phyloP scores from a whole-genome alignment of 1,140 invertebrate genomes.

The Geopemphigus sp. region DNA sequence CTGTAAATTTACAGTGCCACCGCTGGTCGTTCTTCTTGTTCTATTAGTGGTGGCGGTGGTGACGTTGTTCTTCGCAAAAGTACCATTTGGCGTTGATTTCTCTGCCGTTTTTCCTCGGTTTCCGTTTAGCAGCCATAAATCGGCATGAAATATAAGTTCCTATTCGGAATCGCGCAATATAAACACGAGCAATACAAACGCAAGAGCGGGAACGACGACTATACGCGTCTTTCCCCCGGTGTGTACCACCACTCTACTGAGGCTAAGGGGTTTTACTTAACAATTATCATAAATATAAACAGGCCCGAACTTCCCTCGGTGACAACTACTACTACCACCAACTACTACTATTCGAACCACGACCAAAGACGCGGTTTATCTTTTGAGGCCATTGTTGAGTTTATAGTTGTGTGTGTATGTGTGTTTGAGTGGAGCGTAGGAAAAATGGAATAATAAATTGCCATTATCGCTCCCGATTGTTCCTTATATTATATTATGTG shows the following conservation, averaged over 20 bases:
- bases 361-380: slow-evolving; percentile 47
- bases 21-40: background rate
- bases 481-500: slow-evolving; percentile 47
- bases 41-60: background rate
- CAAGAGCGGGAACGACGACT: slow-evolving; percentile 34
- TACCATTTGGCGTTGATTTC: slow-evolving; percentile 47
- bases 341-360: slow-evolving; percentile 11
- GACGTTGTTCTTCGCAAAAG: slow-evolving; percentile 18
- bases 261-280: slow-evolving; percentile 46
- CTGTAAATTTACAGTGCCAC: slow-evolving; percentile 15
- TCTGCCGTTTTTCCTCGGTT: slow-evolving; percentile 46
- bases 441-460: slow-evolving; percentile 50
- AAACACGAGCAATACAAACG: slow-evolving; percentile 41
- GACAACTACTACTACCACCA: slow-evolving; percentile 23
- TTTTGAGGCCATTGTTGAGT: slow-evolving; percentile 47
- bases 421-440: slow-evolving; percentile 29
- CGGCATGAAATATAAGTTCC: slow-evolving; percentile 47
- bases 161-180: slow-evolving; percentile 48
- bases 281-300: slow-evolving; percentile 50
- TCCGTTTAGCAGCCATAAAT: slow-evolving; percentile 47
- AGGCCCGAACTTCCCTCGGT: slow-evolving; percentile 42
- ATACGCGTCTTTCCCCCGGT: background rate
- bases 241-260: background rate
- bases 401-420: background rate
- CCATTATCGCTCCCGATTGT: slow-evolving; percentile 46